Conservation (phyloP, 2,797 vertebrate species). For the Lateolabrax maculatus region DNA sequence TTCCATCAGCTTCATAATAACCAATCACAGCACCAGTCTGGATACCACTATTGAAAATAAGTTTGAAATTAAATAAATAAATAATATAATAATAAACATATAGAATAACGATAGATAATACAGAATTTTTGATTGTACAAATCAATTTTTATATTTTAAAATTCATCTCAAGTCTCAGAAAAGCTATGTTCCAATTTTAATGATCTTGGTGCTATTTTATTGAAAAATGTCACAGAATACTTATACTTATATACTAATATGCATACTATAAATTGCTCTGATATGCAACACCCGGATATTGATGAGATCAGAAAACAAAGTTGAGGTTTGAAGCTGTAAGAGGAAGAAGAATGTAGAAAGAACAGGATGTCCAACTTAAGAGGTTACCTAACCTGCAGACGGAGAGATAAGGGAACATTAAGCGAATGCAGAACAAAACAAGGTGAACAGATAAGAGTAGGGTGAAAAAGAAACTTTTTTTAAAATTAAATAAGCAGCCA, state of each 20-base stretch:
- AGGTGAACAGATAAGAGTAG: neutral
- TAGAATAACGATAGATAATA: neutral
- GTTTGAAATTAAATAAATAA: neutral
- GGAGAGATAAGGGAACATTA: neutral
- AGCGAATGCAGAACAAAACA: slow-evolving; percentile 4
- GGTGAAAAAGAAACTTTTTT: slow-evolving; percentile 11
- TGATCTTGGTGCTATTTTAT: slow-evolving; percentile 2
- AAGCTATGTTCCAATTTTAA: neutral
- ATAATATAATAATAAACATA: neutral
- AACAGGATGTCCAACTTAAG: slow-evolving; percentile 3
- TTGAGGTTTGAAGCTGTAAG: neutral
- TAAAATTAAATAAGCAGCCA: slow-evolving; percentile 42
- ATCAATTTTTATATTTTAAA: neutral
- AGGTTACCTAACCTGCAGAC: neutral
- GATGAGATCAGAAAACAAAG: neutral
- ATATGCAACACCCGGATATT: neutral
- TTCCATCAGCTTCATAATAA: neutral
- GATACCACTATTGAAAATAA: neutral
- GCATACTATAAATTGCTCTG: neutral
- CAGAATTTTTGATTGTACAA: neutral
- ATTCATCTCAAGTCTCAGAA: neutral
- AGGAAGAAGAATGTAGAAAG: neutral
- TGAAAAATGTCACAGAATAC: neutral
- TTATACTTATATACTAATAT: neutral
- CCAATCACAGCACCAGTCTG: neutral